Conservation (phyloP, 2,888 invertebrate genomes). For the Alentia gelatinosa region DNA sequence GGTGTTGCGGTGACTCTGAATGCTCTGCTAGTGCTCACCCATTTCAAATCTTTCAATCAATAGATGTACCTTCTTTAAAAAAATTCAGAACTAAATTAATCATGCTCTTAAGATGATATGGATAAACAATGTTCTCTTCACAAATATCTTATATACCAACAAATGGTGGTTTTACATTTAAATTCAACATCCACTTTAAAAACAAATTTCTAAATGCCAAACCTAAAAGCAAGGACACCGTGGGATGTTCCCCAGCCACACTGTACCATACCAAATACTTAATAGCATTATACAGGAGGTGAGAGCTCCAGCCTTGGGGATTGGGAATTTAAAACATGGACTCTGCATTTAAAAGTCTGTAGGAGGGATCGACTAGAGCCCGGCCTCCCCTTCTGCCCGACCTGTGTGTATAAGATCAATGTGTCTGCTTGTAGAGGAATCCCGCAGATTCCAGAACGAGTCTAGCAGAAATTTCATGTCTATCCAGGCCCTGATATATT, state of each 20-base stretch:
- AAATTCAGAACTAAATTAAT: no score
- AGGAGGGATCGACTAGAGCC: background rate
- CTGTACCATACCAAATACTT: background rate
- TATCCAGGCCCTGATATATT: background rate
- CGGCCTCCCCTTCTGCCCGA: background rate
- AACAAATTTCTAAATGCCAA: background rate
- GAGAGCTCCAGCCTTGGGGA: background rate
- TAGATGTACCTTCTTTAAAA: no score
- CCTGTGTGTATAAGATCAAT: background rate
- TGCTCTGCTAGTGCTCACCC: no score
- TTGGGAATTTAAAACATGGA: background rate
- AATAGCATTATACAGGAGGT: background rate
- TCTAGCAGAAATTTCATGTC: constrained; percentile 7
- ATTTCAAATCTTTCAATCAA: no score
- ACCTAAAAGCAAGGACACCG: background rate
- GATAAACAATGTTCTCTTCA: no score
- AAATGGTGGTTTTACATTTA: no score
- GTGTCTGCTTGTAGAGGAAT: background rate
- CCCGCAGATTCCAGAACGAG: background rate
- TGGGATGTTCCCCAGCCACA: background rate
- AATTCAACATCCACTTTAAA: no score
- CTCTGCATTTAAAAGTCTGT: constrained; percentile 26
- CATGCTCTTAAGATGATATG: no score
- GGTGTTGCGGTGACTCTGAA: no score
- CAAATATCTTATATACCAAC: no score